Base-by-base conservation (phyloP, 2,113 vertebrate genomes). In the Meriones unguiculatus region DNA sequence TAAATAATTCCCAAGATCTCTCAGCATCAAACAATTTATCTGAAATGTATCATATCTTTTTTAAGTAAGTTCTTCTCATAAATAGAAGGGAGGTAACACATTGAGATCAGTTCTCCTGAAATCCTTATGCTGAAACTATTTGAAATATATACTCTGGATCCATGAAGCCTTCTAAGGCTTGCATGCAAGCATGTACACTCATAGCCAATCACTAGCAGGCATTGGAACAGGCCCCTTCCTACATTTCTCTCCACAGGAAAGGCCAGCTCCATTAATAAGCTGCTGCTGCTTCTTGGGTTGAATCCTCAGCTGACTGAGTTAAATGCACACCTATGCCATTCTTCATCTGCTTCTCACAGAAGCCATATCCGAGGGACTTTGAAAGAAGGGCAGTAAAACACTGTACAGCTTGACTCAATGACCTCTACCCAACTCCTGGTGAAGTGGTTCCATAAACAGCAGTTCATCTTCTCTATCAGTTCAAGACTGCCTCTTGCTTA, bases 301-400 rank as follows among this genome's bases (percentile, higher is more conserved):
- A 72, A 1, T 59, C 11, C 38, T 65, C 91, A 62, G 59, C 52
- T 87, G 70, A 7, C 62, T 78, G 32, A 5, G 46, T 82, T 72
- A 72, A 93, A 87, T 13, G 11, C 62, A 72, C 1, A 2, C 6
- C 62, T 1, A 35, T 12, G 38, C 46, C 32, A 46, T 54, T 46
- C 10, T 95, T 93, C 10, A 93, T 52, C 50, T n/a, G 17, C 46
- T 94, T 9, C 62, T 72, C 32, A 54, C 2, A 20, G n/a, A 90
- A 93, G 92, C 14, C 78, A 67, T 87, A 24, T 20, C 32, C 20
- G 62, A 52, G 18, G 52, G 35, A 20, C 13, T 80, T 76, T 72
- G 15, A 88, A 67, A 89, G 82, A 72, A 93, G 88, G 87, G 24
- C 69, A 85, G 85, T 2, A 87, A 77, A 92, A 91, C 5, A 30